These are phyloP conservation scores for Apoda limacodes DNA, from an alignment of 2,888 invertebrate species.

Conservation along the genomic window DNA sequence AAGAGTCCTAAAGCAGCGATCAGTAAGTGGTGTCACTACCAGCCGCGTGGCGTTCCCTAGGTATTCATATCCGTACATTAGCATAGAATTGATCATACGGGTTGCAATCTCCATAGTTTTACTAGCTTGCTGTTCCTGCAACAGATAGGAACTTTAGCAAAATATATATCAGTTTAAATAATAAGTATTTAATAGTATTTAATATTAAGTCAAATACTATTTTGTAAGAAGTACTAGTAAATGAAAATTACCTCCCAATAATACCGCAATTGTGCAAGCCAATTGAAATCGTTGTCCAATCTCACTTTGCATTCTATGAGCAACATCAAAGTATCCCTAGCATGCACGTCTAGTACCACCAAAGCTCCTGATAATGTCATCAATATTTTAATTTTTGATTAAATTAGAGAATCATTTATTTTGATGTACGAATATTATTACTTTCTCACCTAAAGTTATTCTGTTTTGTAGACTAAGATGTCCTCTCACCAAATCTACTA, in stretches of 20 bases:
- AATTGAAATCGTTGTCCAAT: conserved; percentile 85
- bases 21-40: conserved; percentile 92
- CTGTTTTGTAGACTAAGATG: conserved; percentile 85
- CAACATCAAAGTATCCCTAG: conserved; percentile 82
- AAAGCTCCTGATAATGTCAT: conserved; percentile 82
- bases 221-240: no score
- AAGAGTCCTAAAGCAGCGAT: conserved; percentile 89
- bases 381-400: no score
- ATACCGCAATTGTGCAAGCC: conserved; percentile 82
- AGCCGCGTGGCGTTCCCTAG: conserved; percentile 87
- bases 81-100: conserved; percentile 89
- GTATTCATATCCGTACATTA: conserved; percentile 93
- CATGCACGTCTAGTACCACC: conserved; percentile 92
- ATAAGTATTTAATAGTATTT: no score
- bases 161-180: not conserved
- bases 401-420: not conserved
- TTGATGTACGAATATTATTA: not conserved
- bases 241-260: conserved; percentile 83
- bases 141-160: no score
- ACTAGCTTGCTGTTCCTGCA: conserved; percentile 60
- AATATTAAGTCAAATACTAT: no score
- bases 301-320: conserved; percentile 73
- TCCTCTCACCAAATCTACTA: conserved; percentile 86
- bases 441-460: conserved; percentile 77
- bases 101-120: conserved; percentile 68